Base-by-base conservation (phyloP, 2,888 invertebrate species). In the Catocala nupta region DNA sequence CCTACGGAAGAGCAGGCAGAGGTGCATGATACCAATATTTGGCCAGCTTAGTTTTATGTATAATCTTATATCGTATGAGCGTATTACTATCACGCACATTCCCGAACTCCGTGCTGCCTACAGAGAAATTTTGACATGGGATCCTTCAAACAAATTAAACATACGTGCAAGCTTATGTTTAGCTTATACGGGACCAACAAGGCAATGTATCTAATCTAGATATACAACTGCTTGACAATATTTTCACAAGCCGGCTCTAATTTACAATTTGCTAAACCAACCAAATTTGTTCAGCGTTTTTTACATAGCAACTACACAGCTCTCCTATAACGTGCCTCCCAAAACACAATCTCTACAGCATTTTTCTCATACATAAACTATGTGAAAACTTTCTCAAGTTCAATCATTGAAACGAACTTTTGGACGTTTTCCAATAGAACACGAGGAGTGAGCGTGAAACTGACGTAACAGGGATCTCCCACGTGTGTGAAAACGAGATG, bases 381-480 rank as follows among this genome's bases (percentile, higher is more conserved):
- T 4, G 54, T 16, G 53, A 67, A 55, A 44, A 53, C 60, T 77
- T 54, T 59, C 56, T 63, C 67, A 71, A 73, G 70, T 75, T 75
- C 68, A 78, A 70, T 70, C 76, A 65, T 57, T 61, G 73, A 64
- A 55, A 57, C 52, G 51, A 68, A 70, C 63, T 50, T 68, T 78
- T 77, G 77, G 79, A 68, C 7, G 34, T 11, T 12, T 59, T 75
- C 77, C 77, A 77, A 73, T 5, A n/a, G 33, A 64, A 25, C 77
- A 77, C 70, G 77, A 66, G 68, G 59, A 11, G 58, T 6, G 54
- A 62, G 51, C 76, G 70, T 77, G 77, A 44, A 55, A 34, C 34
- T 64, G 66, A 70, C 75, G 75, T 16, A 56, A 63, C 53, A 64
- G 78, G 73, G 70, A 71, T 78, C 70, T 78, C 76, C 78, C 68